Conservation (phyloP, 2,888 invertebrate genomes). For the Timandra comae region DNA sequence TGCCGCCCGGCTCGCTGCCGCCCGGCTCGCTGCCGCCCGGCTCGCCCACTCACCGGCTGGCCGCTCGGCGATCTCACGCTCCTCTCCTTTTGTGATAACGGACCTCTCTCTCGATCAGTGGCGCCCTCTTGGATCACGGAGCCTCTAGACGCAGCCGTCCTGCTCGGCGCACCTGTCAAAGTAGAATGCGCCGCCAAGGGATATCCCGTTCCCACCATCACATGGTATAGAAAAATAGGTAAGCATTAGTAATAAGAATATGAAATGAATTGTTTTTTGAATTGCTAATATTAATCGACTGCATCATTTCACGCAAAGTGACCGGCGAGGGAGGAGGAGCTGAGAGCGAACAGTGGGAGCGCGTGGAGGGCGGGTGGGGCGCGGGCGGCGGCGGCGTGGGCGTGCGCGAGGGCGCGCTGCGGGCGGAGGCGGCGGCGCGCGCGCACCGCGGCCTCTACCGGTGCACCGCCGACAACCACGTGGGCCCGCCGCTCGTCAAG, state of each 20-base stretch:
- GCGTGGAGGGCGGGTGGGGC: constrained; percentile 22
- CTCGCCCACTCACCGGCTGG: background rate
- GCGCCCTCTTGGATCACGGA: constrained; percentile 84
- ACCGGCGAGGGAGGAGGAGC: constrained; percentile 20
- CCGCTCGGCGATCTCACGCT: too few species aligned
- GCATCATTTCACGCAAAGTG: too few species aligned
- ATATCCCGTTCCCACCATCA: constrained; percentile 81
- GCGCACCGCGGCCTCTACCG: constrained; percentile 86
- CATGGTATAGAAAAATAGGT: constrained; percentile 78
- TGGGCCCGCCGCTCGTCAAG: constrained; percentile 87
- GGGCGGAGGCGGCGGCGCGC: constrained; percentile 80
- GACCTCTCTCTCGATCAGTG: too few species aligned
- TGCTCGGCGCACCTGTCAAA: constrained; percentile 81
- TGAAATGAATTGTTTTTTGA: constrained; percentile 3
- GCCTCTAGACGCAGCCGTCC: constrained; percentile 81
- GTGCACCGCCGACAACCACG: constrained; percentile 88
- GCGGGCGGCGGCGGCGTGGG: constrained; percentile 16
- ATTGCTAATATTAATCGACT: too few species aligned
- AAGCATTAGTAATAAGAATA: constrained; percentile 7
- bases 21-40: constrained; percentile 17
- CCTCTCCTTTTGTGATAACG: constrained; percentile 2
- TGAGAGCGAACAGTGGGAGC: constrained; percentile 35
- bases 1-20: too few species aligned
- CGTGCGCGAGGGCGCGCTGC: constrained; percentile 73
- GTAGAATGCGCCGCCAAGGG: constrained; percentile 85